phyloP scores from a whole-genome alignment of 2,797 vertebrate species.

The Tenualosa thibaudeaui region DNA sequence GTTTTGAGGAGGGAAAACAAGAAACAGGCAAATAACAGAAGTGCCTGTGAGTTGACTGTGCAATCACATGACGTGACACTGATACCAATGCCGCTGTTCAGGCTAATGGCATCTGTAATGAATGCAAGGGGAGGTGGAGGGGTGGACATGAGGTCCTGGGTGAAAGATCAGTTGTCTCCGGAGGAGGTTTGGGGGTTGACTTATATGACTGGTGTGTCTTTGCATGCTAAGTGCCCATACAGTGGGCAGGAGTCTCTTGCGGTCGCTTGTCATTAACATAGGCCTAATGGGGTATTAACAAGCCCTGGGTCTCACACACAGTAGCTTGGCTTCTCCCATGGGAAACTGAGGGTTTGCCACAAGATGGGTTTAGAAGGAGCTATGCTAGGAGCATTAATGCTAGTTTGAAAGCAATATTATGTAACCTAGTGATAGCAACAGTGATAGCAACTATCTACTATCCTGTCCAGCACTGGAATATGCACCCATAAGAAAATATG shows the following conservation, averaged over 20 bases:
- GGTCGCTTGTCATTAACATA: constrained; percentile 11
- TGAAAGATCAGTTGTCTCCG: constrained; percentile 23
- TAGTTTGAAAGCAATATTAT: background rate
- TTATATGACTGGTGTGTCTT: background rate
- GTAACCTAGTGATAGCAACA: background rate
- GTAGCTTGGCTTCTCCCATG: background rate
- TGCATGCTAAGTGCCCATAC: constrained; percentile 12
- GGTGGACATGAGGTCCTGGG: background rate
- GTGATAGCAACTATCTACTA: too few species aligned
- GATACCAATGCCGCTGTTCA: background rate
- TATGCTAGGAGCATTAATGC: background rate
- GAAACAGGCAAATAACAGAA: constrained; percentile 13
- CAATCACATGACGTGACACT: background rate
- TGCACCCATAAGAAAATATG: too few species aligned
- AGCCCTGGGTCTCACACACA: background rate
- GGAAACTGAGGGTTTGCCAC: background rate
- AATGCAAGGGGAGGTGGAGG: background rate
- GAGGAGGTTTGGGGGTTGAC: constrained; percentile 1
- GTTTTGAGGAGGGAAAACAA: constrained; percentile 11
- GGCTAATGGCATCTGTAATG: constrained; percentile 5
- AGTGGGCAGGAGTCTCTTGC: constrained; percentile 7
- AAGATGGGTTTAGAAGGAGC: background rate
- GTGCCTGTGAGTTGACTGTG: background rate
- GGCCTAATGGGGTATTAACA: constrained; percentile 4
- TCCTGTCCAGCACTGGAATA: too few species aligned